Evolutionary conservation across 2,797 vertebrate genomes (phyloP), one percentile per base, ranked within the genome.

Genomic region (Platyrinchus mystaceus): DNA sequence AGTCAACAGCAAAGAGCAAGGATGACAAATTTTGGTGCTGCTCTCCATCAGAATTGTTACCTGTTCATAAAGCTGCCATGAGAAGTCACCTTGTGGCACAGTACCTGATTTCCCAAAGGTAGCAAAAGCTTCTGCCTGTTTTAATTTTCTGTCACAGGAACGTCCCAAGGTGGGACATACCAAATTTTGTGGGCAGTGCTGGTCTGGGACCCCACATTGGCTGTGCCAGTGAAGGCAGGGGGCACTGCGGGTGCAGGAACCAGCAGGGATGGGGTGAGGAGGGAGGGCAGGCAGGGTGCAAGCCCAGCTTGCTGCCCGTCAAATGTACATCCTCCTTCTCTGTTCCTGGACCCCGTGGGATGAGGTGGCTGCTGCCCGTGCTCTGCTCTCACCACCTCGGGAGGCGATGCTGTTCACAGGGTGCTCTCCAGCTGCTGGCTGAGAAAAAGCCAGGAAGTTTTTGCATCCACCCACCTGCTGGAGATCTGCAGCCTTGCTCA

Each of bases 191-290:
- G 18, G 49, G 67, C 58, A 94, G 69, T 69, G 36, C n/a, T 69
- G 67, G 20, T 37, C 37, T 60, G 20, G 36, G n/a, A 11, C 7
- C 12, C 6, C 0, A 0, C 4, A 0, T 8, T 46, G 50, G 55
- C 59, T 19, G 4, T 76, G 43, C 44, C 50, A 52, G 60, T 0
- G 1, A 74, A 95, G 93, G 28, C 83, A 86, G 83, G 85, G 78
- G 85, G 79, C 87, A 70, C 82, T 89, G 92, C 16, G 1, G 71
- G 71, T 0, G 0, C 63, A 12, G 78, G 62, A 87, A 78, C 62
- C 24, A 9, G 66, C 39, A 9, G 69, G 30, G 73, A 24, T 1
- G 1, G 55, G 28, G 30, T 30, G 60, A 67, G 52, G 13, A 76
- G 41, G 32, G 62, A 71, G 28, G 20, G 24, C 49, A 46, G 39